Conservation (phyloP, 1,140 invertebrate species). For the Bombus polaris region DNA sequence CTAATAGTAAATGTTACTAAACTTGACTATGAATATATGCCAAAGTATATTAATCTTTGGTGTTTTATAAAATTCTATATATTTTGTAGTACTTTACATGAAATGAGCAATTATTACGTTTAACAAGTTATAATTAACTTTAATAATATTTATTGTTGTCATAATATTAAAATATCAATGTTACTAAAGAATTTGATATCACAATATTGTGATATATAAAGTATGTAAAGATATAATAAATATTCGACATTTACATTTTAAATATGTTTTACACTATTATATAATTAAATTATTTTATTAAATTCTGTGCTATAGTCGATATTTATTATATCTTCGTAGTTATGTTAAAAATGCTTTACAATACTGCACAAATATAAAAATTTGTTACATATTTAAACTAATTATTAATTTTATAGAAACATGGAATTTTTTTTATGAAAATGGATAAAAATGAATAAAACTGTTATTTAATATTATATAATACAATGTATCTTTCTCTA, state of each 20-base stretch:
- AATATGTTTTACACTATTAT: constrained; percentile 21
- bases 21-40: constrained; percentile 1
- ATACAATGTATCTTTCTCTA: not conserved
- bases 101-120: constrained; percentile 7
- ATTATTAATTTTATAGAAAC: constrained; percentile 14
- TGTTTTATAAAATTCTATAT: constrained; percentile 43
- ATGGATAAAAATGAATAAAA: constrained; percentile 25
- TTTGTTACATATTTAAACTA: constrained; percentile 27
- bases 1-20: constrained; percentile 3
- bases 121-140: constrained; percentile 37
- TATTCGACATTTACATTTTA: constrained; percentile 26
- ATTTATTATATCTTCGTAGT: constrained; percentile 50
- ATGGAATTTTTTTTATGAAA: constrained; percentile 24
- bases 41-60: constrained; percentile 45
- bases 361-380: constrained; percentile 49
- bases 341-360: constrained; percentile 37
- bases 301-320: constrained; percentile 23
- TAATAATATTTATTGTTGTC: constrained; percentile 43
- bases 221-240: constrained; percentile 61
- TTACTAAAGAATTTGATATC: constrained; percentile 13
- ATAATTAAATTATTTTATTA: not conserved
- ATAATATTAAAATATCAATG: constrained; percentile 10
- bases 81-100: constrained; percentile 43
- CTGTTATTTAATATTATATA: constrained; percentile 4
- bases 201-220: constrained; percentile 30